phyloP scores from a whole-genome alignment of 2,797 vertebrate genomes.

The Gadopsis bispinosus region DNA sequence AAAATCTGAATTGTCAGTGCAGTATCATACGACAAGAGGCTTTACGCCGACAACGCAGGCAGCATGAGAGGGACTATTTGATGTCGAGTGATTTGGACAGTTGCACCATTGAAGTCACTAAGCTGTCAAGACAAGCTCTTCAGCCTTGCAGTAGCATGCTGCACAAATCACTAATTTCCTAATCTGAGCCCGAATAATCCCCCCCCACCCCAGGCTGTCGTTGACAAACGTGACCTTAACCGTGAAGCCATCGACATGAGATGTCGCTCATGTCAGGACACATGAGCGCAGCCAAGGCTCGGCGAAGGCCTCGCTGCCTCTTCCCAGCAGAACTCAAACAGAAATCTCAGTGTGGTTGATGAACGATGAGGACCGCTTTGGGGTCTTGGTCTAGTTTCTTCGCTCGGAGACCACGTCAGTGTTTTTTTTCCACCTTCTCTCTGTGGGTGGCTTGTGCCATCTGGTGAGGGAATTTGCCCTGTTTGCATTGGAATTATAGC shows the following conservation, averaged over 20 bases:
- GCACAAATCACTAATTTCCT: conserved; percentile 26
- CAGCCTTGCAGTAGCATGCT: conserved; percentile 3
- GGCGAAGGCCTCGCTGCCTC: neutral
- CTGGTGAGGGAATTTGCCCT: conserved; percentile 49
- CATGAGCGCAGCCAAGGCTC: conserved; percentile 13
- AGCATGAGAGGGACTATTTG: conserved; percentile 31
- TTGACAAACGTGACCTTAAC: conserved; percentile 38
- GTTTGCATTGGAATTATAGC: conserved; percentile 59
- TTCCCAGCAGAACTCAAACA: conserved; percentile 6
- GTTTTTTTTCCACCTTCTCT: conserved; percentile 43
- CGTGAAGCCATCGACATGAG: conserved; percentile 47
- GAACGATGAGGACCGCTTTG: conserved; percentile 21
- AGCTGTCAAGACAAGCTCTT: conserved; percentile 56
- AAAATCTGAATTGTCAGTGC: conserved; percentile 39
- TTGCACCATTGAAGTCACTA: conserved; percentile 42
- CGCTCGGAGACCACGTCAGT: conserved; percentile 11
- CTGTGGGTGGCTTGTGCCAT: conserved; percentile 71
- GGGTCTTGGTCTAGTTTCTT: conserved; percentile 11
- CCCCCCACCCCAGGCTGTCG: conserved; percentile 26
- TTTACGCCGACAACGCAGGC: conserved; percentile 21
- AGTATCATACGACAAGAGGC: conserved; percentile 43
- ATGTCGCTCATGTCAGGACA: conserved; percentile 40
- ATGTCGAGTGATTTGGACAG: conserved; percentile 44
- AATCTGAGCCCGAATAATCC: conserved; percentile 44
- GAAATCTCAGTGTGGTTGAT: conserved; percentile 21